Percentiles rank a stretch among this genome's conserved stretches.
phyloP scores from a whole-genome alignment of 2,113 vertebrate genomes.

The Osmerus mordax region DNA sequence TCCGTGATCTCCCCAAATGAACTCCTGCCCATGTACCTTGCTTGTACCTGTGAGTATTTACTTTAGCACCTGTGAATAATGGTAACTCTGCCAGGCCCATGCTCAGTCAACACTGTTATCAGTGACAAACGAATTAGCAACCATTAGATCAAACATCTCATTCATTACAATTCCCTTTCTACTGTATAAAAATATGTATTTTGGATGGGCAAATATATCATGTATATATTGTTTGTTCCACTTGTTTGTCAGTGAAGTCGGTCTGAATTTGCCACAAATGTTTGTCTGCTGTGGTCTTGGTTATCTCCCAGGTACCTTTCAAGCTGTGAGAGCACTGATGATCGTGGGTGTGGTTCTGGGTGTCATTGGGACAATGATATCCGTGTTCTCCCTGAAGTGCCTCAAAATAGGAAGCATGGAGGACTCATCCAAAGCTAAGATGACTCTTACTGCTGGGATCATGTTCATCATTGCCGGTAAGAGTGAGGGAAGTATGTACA shows the following conservation, averaged over 20 bases:
- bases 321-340: slow-evolving; percentile 87
- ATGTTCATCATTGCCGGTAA: slow-evolving; percentile 84
- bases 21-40: not conserved
- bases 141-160: slow-evolving; percentile 8
- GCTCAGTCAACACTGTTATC: slow-evolving; percentile 32
- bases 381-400: slow-evolving; percentile 84
- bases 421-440: slow-evolving; percentile 81
- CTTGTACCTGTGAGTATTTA: not conserved
- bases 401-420: slow-evolving; percentile 81
- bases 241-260: too few species aligned
- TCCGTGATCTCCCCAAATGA: not conserved
- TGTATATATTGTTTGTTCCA: too few species aligned
- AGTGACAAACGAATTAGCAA: slow-evolving; percentile 11
- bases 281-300: not conserved
- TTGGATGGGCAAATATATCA: too few species aligned
- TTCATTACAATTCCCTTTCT: too few species aligned
- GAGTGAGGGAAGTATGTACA: not conserved
- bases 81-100: not conserved
- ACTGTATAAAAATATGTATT: too few species aligned
- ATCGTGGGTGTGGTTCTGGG: slow-evolving; percentile 81
- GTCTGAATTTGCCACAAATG: too few species aligned
- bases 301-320: slow-evolving; percentile 75
- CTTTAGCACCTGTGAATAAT: slow-evolving; percentile 6
- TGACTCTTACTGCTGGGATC: slow-evolving; percentile 85
- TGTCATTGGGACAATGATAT: slow-evolving; percentile 71